Evolutionary conservation across 2,113 vertebrate species (phyloP).

Genomic region (Serilophus lunatus): DNA sequence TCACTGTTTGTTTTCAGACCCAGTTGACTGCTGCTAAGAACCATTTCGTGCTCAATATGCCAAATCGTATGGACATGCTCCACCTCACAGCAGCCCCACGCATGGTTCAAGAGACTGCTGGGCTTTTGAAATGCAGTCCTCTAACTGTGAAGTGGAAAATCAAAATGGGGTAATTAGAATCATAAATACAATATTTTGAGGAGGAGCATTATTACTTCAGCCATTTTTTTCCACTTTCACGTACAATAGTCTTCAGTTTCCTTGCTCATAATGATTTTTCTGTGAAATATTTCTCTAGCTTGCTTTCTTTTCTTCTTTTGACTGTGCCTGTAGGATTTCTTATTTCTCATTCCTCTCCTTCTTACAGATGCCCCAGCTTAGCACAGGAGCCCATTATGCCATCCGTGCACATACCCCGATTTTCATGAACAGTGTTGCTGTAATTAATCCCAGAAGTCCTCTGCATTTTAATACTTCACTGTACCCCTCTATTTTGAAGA

Average conservation of each 20-base stretch:
- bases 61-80: conserved; percentile 53
- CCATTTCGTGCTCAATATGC: conserved; percentile 55
- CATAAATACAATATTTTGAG: conserved; percentile 16
- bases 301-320: background rate
- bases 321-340: background rate
- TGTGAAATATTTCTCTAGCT: background rate
- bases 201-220: background rate
- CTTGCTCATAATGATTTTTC: background rate
- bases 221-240: background rate
- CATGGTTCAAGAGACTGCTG: conserved; percentile 48
- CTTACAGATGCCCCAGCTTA: background rate
- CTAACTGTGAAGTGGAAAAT: conserved; percentile 34
- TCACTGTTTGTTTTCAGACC: conserved; percentile 61
- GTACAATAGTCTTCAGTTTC: background rate
- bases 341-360: background rate
- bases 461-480: background rate
- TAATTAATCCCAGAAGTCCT: background rate
- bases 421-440: background rate
- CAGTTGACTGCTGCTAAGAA: conserved; percentile 57
- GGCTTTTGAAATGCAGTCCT: conserved; percentile 31
- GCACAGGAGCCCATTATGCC: background rate
- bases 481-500: background rate
- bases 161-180: conserved; percentile 35
- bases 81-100: conserved; percentile 57
- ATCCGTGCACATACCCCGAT: background rate